Evolutionary conservation across 2,113 vertebrate species (phyloP), one percentile per base, ranked within the genome.

Genomic region (Telmatochromis brichardi): DNA sequence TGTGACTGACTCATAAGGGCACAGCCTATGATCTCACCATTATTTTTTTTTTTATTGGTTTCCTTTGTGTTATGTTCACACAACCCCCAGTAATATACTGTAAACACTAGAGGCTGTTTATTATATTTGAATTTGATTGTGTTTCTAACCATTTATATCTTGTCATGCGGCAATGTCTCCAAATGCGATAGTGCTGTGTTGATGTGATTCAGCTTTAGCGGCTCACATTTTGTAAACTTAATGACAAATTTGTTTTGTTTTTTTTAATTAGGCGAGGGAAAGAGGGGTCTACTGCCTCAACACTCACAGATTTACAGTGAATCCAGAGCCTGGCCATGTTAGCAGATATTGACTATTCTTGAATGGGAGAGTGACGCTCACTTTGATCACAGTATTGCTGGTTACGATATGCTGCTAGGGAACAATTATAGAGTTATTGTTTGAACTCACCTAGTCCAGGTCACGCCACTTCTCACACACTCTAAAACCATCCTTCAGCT

Each of bases 1-100:
- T 83, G 79, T 53, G 31, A 26, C 19, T 86, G 76, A 92, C 55
- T 93, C 90, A 90, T 83, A 31, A 21, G 65, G 79, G 73, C 45
- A 54, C 19, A 63, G 50, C 17, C 26, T 37, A 79, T 50, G 57
- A 86, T 33, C 9, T 21, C 31, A 15, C 6, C 14, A 13, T 7
- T 45, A 33, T 42, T n/a, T 2, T 45, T 2, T 45, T 8, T 15
- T 21, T 63, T 10, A 54, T 35, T 1, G 1, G 9, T 63, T 63
- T 54, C 5, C 3, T 31, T 40, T 68, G 15, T 65, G 40, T 65
- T 42, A 21, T 50, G 13, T 54, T 79, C 63, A 37, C 23, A 54
- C 14, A 7, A 50, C 19, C 2, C 6, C 26, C 5, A 31, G 7
- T 33, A 50, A 50, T 78, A 28, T 78, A 31, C 71, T 50, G 23